Evolutionary conservation across 2,888 invertebrate genomes (phyloP).

Genomic region (Axea sp.): DNA sequence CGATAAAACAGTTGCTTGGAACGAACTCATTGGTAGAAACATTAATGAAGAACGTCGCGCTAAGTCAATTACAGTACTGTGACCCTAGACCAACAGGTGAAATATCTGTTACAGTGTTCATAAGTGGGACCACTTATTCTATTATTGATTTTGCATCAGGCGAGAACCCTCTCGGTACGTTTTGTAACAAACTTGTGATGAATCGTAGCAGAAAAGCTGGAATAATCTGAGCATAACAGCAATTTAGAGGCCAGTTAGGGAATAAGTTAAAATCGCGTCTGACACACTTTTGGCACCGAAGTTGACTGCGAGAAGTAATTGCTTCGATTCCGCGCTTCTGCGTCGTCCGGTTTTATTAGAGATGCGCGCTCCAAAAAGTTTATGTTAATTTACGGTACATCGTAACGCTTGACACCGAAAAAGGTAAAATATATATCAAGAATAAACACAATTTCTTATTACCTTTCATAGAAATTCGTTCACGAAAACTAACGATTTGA

Average conservation of each 20-base stretch:
- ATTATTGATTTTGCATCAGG: slow-evolving; percentile 13
- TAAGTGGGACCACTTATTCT: slow-evolving; percentile 17
- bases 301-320: slow-evolving; percentile 14
- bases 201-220: slow-evolving; percentile 16
- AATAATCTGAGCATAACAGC: slow-evolving; percentile 18
- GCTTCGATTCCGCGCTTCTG: slow-evolving; percentile 20
- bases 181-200: slow-evolving; percentile 11
- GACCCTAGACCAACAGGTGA: slow-evolving; percentile 37
- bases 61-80: slow-evolving; percentile 23
- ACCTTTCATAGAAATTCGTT: too few species aligned
- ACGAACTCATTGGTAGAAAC: too few species aligned
- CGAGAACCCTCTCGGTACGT: not conserved
- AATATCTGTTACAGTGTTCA: slow-evolving; percentile 23
- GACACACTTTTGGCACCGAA: slow-evolving; percentile 33
- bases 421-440: too few species aligned
- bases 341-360: too few species aligned
- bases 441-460: too few species aligned
- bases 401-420: too few species aligned
- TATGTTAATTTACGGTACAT: too few species aligned
- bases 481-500: too few species aligned
- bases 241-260: slow-evolving; percentile 20
- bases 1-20: too few species aligned
- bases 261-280: slow-evolving; percentile 21
- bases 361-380: too few species aligned
- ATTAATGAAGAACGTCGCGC: not conserved